Conservation (phyloP, 2,888 invertebrate genomes). For the Rhimphoctona megacephalus region DNA sequence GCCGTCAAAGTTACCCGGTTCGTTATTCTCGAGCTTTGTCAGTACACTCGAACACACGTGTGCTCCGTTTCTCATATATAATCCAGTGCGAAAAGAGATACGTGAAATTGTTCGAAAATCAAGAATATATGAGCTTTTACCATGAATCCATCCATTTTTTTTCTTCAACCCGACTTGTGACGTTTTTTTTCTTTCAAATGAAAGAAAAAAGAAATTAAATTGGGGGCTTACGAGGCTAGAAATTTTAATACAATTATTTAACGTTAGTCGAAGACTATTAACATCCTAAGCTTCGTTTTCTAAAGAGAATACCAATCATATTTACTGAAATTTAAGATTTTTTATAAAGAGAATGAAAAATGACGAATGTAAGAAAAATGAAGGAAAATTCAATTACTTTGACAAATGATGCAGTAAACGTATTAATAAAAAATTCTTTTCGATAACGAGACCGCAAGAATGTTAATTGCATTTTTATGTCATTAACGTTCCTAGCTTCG, state of each 20-base stretch:
- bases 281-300: neutral
- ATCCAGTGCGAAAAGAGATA: neutral
- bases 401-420: too few relatives aligned
- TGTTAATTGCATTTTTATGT: neutral
- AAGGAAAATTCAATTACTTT: neutral
- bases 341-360: neutral
- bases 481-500: neutral
- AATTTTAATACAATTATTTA: neutral
- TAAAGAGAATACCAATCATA: neutral
- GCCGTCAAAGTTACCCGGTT: slow-evolving; percentile 51
- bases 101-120: neutral
- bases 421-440: neutral
- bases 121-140: neutral
- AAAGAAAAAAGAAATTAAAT: neutral
- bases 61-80: neutral
- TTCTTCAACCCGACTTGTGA: neutral
- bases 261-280: neutral
- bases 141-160: neutral
- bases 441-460: neutral
- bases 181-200: neutral
- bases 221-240: neutral
- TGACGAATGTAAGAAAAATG: neutral
- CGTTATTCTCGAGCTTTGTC: slow-evolving; percentile 34
- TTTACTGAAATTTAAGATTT: neutral
- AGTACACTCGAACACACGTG: slow-evolving; percentile 23